phyloP scores from a whole-genome alignment of 2,113 vertebrate species.

The Alectura lathami region DNA sequence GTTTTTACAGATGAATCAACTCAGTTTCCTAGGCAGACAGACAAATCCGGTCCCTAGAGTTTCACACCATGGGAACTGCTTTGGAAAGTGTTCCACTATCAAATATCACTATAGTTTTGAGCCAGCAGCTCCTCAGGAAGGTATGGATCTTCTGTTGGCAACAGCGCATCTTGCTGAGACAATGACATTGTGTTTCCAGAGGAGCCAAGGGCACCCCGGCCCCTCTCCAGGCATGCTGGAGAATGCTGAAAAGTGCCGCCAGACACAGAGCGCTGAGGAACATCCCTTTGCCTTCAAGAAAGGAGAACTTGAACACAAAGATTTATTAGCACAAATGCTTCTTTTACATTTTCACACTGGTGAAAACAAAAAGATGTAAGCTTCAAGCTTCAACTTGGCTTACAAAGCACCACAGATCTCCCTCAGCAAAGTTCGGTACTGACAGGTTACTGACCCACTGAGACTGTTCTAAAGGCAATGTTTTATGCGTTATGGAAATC shows the following conservation, averaged over 20 bases:
- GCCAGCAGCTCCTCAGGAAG: conserved; percentile 12
- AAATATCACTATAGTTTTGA: neutral
- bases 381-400: neutral
- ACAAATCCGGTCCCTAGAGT: neutral
- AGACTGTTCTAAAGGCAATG: neutral
- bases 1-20: conserved; percentile 1
- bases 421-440: neutral
- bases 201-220: conserved; percentile 2
- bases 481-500: neutral
- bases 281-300: neutral
- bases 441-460: neutral
- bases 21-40: conserved; percentile 6
- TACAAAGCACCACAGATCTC: neutral
- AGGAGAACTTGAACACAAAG: neutral
- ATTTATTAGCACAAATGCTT: neutral
- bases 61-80: neutral
- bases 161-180: neutral
- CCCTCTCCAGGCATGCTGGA: neutral
- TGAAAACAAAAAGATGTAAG: neutral
- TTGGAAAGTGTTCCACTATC: conserved; percentile 20
- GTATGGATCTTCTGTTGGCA: conserved; percentile 40
- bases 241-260: neutral
- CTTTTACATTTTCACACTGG: neutral
- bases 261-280: neutral
- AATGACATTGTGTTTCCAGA: neutral